Base-by-base conservation (phyloP, 2,888 invertebrate genomes). In the Lasius fuliginosus region DNA sequence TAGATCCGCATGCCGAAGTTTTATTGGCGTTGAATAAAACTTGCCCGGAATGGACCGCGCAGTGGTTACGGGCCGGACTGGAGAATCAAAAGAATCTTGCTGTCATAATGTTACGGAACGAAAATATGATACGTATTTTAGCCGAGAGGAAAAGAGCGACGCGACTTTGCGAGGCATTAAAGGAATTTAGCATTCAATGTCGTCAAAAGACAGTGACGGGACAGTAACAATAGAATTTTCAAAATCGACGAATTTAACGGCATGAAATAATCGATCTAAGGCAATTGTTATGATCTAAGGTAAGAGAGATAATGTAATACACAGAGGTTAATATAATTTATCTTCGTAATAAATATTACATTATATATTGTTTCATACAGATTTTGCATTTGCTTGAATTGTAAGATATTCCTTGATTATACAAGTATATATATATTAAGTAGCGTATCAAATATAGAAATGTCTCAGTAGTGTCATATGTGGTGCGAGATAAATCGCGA, bases 11-110 rank as follows among this genome's bases (percentile, higher is more conserved):
- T 89, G 95, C 96, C 30, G 97, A 97, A 92, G 96, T 97, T 67
- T 92, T 97, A 67, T 93, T 96, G 87, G 95, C 96, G 33, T 94
- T 97, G 91, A 97, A 97, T 93, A 97, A 97, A 94, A 97, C 97
- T 92, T 97, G 97, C 95, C 95, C 96, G 91, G 96, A 96, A 92
- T 95, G 96, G 94, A 94, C 96, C 60, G 95, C 95, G 67, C 95
- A 96, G 73, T 97, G 97, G 96, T 93, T 97, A 89, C 95, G 95
- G 65, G 92, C 95, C 0, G 95, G 96, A 40, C 93, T 97, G 18
- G 94, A 95, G 11, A 96, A 91, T 64, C 77, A 89, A n/a, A 85
- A 68, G 0, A 86, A 79, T 8, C 89, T 90, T 2, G 69, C 82
- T 2, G 81, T 58, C 1, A 89, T 92, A 0, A 77, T 92, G 3